phyloP scores from a whole-genome alignment of 1,140 invertebrate genomes.

The Cephus cinctus region DNA sequence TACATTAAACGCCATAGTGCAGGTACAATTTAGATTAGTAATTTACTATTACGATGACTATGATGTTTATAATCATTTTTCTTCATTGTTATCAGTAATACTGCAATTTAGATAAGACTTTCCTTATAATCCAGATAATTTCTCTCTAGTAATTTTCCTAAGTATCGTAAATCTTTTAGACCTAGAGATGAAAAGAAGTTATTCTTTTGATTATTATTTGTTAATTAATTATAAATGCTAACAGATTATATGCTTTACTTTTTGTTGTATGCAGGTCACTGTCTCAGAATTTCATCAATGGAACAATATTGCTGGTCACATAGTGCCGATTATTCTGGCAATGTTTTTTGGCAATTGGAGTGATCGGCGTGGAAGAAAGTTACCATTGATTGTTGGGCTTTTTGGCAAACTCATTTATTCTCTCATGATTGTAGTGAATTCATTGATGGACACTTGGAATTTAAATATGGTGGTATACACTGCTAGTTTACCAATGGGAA shows the following conservation, averaged over 20 bases:
- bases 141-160: no score
- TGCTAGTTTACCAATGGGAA: slow-evolving; percentile 68
- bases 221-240: no score
- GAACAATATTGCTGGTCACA: slow-evolving; percentile 69
- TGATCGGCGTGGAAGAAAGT: slow-evolving; percentile 68
- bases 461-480: slow-evolving; percentile 72
- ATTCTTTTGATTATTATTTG: no score
- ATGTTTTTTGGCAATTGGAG: slow-evolving; percentile 77
- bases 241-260: no score
- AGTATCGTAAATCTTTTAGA: no score
- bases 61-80: no score
- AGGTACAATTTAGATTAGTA: no score
- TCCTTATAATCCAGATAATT: not conserved
- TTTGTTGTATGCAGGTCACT: slow-evolving; percentile 58
- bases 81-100: not conserved
- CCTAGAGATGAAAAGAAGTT: no score
- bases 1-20: slow-evolving; percentile 62
- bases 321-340: slow-evolving; percentile 70
- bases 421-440: slow-evolving; percentile 68
- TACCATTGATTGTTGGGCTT: slow-evolving; percentile 67
- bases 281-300: slow-evolving; percentile 72
- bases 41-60: no score
- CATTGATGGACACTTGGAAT: slow-evolving; percentile 65
- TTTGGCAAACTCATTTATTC: slow-evolving; percentile 74
- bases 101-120: not conserved